Conservation (phyloP, 2,888 invertebrate species). For the Calameuta filiformis region DNA sequence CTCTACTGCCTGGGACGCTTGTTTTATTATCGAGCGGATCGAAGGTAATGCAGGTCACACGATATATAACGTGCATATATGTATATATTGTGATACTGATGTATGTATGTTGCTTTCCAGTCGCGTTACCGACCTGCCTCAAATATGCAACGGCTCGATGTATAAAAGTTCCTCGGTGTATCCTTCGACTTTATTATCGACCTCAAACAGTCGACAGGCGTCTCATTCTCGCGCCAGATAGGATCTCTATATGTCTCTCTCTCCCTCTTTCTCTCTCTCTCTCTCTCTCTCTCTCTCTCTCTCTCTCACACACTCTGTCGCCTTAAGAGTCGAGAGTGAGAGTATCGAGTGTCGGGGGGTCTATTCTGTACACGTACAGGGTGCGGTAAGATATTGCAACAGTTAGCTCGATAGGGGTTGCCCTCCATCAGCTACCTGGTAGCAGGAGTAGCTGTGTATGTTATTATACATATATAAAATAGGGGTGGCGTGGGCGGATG, state of each 20-base stretch:
- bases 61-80: conserved; percentile 18
- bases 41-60: conserved; percentile 52
- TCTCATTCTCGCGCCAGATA: conserved; percentile 6
- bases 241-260: not conserved
- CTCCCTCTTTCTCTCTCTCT: not conserved
- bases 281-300: conserved; percentile 2
- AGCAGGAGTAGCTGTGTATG: not conserved
- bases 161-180: not conserved
- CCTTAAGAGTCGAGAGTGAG: not conserved
- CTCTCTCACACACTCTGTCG: not conserved
- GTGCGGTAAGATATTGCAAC: not conserved
- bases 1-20: not conserved
- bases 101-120: conserved; percentile 31
- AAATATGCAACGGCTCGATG: conserved; percentile 30
- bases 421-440: not conserved
- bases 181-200: not conserved
- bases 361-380: not conserved
- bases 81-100: not conserved
- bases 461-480: conserved; percentile 1
- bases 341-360: not conserved
- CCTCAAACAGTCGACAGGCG: not conserved
- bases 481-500: conserved; percentile 41
- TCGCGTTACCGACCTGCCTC: conserved; percentile 59
- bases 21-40: conserved; percentile 43
- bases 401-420: not conserved